A percentile compares a stretch with the other conserved stretches of the same genome.
These are phyloP conservation scores for Copsychus sechellarum DNA, from an alignment of 2,113 vertebrate species.

Conservation along the genomic window DNA sequence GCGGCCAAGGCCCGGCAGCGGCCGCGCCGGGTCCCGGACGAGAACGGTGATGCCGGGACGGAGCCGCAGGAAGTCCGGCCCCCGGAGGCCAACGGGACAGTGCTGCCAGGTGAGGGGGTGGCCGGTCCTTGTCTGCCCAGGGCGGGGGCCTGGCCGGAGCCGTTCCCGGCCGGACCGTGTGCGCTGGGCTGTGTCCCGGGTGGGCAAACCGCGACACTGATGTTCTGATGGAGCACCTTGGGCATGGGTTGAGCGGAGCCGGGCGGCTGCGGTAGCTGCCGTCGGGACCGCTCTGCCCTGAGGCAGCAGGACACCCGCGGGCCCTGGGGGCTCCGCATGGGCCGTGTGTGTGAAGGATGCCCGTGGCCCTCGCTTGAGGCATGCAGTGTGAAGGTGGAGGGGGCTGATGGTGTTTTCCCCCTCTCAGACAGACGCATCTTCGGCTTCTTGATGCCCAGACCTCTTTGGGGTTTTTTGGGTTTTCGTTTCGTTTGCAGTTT, in stretches of 20 bases:
- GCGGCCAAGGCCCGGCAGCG: slow-evolving; percentile 90
- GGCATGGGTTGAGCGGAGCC: rapidly evolving
- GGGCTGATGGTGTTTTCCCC: background rate
- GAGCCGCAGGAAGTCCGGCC: slow-evolving; percentile 64
- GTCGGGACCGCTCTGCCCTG: background rate
- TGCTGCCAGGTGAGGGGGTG: slow-evolving; percentile 74
- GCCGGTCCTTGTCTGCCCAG: background rate
- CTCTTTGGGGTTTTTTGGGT: no score
- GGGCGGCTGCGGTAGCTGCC: background rate
- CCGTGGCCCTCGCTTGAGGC: no score
- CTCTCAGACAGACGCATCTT: no score
- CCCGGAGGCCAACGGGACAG: slow-evolving; percentile 76
- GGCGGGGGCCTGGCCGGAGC: background rate
- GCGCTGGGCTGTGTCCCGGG: rapidly evolving
- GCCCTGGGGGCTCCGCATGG: rapidly evolving
- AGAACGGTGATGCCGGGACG: slow-evolving; percentile 68
- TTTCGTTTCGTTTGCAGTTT: background rate
- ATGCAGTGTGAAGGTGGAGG: rapidly evolving
- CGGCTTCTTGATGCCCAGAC: background rate
- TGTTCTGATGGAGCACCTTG: rapidly evolving
- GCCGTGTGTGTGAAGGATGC: background rate
- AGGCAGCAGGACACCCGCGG: background rate
- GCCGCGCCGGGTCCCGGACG: slow-evolving; percentile 80
- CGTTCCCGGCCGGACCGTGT: background rate
- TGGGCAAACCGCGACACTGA: rapidly evolving